Percentiles rank a stretch among this genome's conserved stretches.
Conservation (phyloP, 2,888 invertebrate genomes). For the Apodemia zela region DNA sequence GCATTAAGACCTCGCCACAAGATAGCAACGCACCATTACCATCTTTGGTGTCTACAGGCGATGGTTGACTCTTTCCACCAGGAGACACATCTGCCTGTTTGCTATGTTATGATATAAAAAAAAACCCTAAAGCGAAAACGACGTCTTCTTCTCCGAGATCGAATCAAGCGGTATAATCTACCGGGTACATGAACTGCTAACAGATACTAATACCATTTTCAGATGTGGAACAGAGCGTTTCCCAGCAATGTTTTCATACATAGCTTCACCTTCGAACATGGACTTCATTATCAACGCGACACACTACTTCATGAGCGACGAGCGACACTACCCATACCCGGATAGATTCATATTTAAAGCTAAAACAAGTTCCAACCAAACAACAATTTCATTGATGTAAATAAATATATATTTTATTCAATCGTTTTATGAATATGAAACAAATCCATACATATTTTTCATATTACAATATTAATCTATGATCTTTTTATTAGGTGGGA, state of each 20-base stretch:
- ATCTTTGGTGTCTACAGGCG: too few relatives aligned
- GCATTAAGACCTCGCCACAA: too few relatives aligned
- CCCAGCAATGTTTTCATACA: slow-evolving; percentile 63
- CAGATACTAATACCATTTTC: slow-evolving; percentile 23
- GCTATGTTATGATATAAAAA: too few relatives aligned
- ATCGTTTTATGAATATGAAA: neutral
- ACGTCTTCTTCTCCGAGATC: too few relatives aligned
- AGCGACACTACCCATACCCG: slow-evolving; percentile 47
- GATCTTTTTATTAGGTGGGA: too few relatives aligned
- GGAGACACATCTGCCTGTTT: too few relatives aligned
- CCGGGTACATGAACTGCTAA: neutral
- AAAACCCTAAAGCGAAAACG: too few relatives aligned
- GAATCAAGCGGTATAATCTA: too few relatives aligned
- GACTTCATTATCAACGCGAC: slow-evolving; percentile 60
- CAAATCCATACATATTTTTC: too few relatives aligned
- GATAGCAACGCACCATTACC: too few relatives aligned
- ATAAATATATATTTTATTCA: neutral
- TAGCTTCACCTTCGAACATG: slow-evolving; percentile 50
- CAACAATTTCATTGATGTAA: slow-evolving; percentile 16
- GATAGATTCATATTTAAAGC: slow-evolving; percentile 37
- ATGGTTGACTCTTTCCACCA: too few relatives aligned
- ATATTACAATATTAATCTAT: too few relatives aligned
- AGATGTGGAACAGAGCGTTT: slow-evolving; percentile 68
- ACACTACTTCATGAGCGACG: slow-evolving; percentile 50
- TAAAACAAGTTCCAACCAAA: slow-evolving; percentile 18